These are phyloP conservation scores for Elgonia sp. DNA, from an alignment of 2,888 invertebrate genomes.

Conservation along the genomic window DNA sequence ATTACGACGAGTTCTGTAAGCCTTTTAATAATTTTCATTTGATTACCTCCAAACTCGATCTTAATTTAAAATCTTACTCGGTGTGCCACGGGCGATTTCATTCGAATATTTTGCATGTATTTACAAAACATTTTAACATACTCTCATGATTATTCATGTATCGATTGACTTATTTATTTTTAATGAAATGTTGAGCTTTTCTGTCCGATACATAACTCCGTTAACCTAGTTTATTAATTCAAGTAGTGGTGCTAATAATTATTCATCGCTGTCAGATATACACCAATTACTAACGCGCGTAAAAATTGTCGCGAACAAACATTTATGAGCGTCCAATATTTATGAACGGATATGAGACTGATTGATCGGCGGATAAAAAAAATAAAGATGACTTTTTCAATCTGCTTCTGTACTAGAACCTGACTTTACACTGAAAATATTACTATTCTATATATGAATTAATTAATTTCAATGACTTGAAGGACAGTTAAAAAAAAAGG, in stretches of 20 bases:
- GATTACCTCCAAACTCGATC: conserved; percentile 13
- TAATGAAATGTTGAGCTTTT: conserved; percentile 29
- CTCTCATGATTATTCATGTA: conserved; percentile 28
- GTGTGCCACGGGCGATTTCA: background rate
- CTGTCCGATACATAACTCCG: conserved; percentile 3
- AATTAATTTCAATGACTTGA: too few relatives aligned
- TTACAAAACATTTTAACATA: conserved; percentile 16
- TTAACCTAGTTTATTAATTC: conserved; percentile 40
- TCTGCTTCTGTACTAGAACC: too few relatives aligned
- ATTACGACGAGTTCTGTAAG: too few relatives aligned
- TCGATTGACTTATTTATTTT: conserved; percentile 34
- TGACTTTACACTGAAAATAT: too few relatives aligned
- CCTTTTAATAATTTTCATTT: too few relatives aligned
- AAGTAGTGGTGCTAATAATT: conserved; percentile 20
- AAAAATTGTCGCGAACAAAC: conserved; percentile 18
- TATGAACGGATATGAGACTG: background rate
- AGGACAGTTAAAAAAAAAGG: too few relatives aligned
- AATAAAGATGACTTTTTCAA: background rate
- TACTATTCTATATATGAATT: too few relatives aligned
- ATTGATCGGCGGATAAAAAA: background rate
- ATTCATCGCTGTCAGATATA: conserved; percentile 26
- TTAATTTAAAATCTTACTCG: conserved; percentile 22
- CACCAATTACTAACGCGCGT: conserved; percentile 24
- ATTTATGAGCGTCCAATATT: conserved; percentile 25
- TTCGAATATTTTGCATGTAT: conserved; percentile 9